Base-by-base conservation (phyloP, 2,888 invertebrate species). In the Watsonalla cultraria region DNA sequence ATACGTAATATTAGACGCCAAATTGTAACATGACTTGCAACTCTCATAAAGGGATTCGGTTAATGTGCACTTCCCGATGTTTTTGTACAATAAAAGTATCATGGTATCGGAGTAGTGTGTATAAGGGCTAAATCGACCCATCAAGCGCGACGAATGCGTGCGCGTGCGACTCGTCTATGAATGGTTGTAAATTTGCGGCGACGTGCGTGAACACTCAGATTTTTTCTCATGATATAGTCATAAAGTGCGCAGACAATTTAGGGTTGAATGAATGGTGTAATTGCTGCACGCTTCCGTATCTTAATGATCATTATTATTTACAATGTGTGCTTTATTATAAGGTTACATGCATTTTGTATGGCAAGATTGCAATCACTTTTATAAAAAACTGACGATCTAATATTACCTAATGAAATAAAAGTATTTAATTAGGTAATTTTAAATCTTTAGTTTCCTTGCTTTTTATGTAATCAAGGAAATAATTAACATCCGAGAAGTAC, bases 111-210 rank as follows among this genome's bases (percentile, higher is more conserved):
- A 34, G 33, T 34, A 8, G 33, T 11, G 6, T n/a, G 7, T 13
- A 14, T 48, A 52, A 57, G 74, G 69, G 65, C 62, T 57, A 56
- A 55, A 58, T 55, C 59, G 61, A 65, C 71, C 64, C 57, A 74
- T 69, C 68, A 59, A 62, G 74, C 82, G 73, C 77, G 73, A 69
- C 85, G 62, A 80, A 84, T 78, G 56, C 46, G 56, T 52, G 66
- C 79, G 82, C 81, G 74, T 79, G 83, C 75, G 75, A 62, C 56
- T 55, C 55, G 58, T 63, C 59, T 56, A 52, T 56, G 56, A 64
- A 63, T 55, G 61, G 60, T 65, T 60, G 54, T 61, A 74, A 76
- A 82, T 80, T 78, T 80, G 81, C 68, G 80, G 80, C 78, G 88
- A 85, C 86, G 86, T 74, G 75, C 86, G 72, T 82, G 68, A 65